These are phyloP conservation scores for Spheniscus humboldti DNA, from an alignment of 2,797 vertebrate species.

Conservation along the genomic window DNA sequence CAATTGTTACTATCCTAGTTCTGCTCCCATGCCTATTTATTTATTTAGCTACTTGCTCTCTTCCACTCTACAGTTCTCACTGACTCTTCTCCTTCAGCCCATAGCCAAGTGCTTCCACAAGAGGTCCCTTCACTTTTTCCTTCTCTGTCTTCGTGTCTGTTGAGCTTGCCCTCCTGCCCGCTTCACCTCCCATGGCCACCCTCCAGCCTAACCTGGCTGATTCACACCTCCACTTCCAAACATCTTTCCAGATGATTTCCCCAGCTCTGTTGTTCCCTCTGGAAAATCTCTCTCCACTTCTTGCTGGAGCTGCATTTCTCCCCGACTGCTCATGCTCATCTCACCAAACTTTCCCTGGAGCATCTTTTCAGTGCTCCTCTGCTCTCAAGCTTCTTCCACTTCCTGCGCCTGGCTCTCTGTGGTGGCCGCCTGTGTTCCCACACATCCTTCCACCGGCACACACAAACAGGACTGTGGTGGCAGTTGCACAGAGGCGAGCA, in stretches of 20 bases:
- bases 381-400: background rate
- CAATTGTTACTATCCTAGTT: background rate
- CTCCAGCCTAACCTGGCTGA: background rate
- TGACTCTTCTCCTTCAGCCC: background rate
- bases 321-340: background rate
- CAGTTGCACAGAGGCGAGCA: background rate
- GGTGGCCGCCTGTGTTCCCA: background rate
- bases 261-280: background rate
- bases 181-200: background rate
- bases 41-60: background rate
- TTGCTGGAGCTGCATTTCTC: background rate
- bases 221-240: background rate
- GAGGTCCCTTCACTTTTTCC: background rate
- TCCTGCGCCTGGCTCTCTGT: rapidly evolving
- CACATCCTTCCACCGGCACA: background rate
- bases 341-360: background rate
- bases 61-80: background rate
- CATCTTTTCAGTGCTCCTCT: background rate
- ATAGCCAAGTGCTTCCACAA: background rate
- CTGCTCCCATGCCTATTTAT: background rate
- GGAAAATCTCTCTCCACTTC: background rate
- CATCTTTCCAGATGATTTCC: background rate
- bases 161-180: background rate
- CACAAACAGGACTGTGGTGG: background rate
- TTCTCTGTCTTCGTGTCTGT: background rate